phyloP scores from a whole-genome alignment of 2,888 invertebrate species.

The Alviniconcha strummeri region DNA sequence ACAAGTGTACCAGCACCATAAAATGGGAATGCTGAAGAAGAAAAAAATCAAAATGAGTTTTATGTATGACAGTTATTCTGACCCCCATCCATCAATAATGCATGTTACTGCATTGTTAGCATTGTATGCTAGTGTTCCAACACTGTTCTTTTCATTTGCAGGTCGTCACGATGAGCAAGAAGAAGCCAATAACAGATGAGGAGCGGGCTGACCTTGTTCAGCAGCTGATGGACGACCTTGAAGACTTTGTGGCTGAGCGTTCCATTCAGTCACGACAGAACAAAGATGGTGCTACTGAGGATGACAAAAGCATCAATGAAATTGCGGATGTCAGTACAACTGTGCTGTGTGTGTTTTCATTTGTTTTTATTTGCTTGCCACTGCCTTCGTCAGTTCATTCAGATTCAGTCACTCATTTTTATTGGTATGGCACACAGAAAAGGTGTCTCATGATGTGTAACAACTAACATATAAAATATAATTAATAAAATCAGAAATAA shows the following conservation, averaged over 20 bases:
- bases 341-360: no score
- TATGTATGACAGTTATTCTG: neutral
- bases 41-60: neutral
- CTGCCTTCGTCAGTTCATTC: no score
- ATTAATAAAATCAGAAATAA: no score
- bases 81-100: neutral
- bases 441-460: no score
- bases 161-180: slow-evolving; percentile 6
- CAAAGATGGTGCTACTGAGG: slow-evolving; percentile 27
- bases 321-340: slow-evolving; percentile 34
- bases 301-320: slow-evolving; percentile 39
- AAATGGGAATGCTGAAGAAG: no score
- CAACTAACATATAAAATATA: no score
- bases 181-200: slow-evolving; percentile 36
- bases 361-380: no score
- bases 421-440: no score
- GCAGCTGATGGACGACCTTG: slow-evolving; percentile 36
- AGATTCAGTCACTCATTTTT: no score
- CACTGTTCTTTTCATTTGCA: neutral
- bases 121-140: no score
- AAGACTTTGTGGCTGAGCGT: slow-evolving; percentile 41
- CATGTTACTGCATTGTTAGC: neutral
- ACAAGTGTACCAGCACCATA: no score
- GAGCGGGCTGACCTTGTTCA: slow-evolving; percentile 35
- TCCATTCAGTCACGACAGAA: slow-evolving; percentile 32